A percentile compares a stretch with the other conserved stretches of the same genome.
Evolutionary conservation across 2,888 invertebrate species (phyloP).

Genomic region (Stegophylla sp.): DNA sequence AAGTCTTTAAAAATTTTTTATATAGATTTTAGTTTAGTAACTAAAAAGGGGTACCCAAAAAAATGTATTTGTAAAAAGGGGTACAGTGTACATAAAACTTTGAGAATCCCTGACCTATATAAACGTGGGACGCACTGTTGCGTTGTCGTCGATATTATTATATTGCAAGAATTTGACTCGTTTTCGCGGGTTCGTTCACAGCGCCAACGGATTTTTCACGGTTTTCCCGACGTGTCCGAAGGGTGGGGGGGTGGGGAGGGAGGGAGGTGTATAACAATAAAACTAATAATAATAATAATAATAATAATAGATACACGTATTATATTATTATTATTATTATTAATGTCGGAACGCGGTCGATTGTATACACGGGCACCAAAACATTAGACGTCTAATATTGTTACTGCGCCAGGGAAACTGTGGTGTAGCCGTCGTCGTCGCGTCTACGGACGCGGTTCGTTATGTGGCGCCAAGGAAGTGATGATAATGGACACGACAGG

Average conservation of each 20-base stretch:
- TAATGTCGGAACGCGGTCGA: background rate
- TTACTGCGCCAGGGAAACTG: background rate
- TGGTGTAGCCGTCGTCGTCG: background rate
- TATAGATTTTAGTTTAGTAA: no score
- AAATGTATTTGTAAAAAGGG: no score
- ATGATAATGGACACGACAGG: slow-evolving; percentile 3
- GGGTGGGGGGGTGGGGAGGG: background rate
- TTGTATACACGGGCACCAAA: no score
- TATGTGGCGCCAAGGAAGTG: slow-evolving; percentile 58
- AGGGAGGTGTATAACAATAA: no score
- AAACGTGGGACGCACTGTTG: background rate
- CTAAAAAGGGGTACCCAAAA: no score
- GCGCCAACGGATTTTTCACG: slow-evolving; percentile 33
- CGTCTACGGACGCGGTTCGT: slow-evolving; percentile 48
- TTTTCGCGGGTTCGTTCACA: slow-evolving; percentile 13
- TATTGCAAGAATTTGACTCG: background rate
- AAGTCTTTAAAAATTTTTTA: no score
- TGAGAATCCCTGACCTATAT: no score
- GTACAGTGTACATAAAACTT: no score
- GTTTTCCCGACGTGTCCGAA: slow-evolving; percentile 20
- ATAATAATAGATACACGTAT: no score
- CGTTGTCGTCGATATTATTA: background rate
- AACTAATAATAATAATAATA: no score
- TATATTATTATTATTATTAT: no score
- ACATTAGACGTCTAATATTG: no score